phyloP scores from a whole-genome alignment of 2,888 invertebrate genomes.

The Erebia epiphron region DNA sequence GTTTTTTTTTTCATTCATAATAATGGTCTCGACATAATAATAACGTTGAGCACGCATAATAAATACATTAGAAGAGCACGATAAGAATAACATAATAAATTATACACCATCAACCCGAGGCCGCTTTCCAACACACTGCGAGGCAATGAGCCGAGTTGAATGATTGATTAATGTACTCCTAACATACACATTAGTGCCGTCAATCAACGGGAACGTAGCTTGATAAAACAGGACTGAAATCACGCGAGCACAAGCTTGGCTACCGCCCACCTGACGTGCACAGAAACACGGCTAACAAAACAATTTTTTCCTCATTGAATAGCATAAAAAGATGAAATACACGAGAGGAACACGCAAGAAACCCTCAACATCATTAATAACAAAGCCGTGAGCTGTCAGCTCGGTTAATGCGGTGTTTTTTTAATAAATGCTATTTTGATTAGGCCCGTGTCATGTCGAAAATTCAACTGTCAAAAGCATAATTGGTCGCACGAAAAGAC shows the following conservation, averaged over 20 bases:
- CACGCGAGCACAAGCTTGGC: slow-evolving; percentile 62
- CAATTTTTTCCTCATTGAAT: slow-evolving; percentile 71
- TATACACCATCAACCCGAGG: slow-evolving; percentile 45
- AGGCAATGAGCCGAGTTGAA: slow-evolving; percentile 63
- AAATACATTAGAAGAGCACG: slow-evolving; percentile 35
- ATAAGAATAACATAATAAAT: slow-evolving; percentile 51
- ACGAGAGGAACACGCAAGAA: slow-evolving; percentile 51
- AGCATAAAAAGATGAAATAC: slow-evolving; percentile 54
- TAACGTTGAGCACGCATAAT: slow-evolving; percentile 12
- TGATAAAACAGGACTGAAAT: slow-evolving; percentile 67
- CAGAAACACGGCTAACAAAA: slow-evolving; percentile 64
- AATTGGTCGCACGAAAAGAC: slow-evolving; percentile 79
- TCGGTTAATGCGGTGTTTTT: slow-evolving; percentile 78
- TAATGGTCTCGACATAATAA: slow-evolving; percentile 17
- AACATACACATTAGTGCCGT: slow-evolving; percentile 70
- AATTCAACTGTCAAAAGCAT: slow-evolving; percentile 83
- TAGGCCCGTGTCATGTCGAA: slow-evolving; percentile 84
- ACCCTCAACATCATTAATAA: slow-evolving; percentile 73
- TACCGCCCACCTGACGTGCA: slow-evolving; percentile 59
- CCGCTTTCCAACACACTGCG: slow-evolving; percentile 55
- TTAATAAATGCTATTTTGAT: slow-evolving; percentile 83
- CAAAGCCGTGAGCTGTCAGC: slow-evolving; percentile 80
- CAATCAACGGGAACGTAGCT: slow-evolving; percentile 66
- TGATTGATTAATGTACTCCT: slow-evolving; percentile 75
- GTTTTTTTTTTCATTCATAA: slow-evolving; percentile 5